Conservation (phyloP, 2,888 invertebrate species). For the Scrobipalpa costella region DNA sequence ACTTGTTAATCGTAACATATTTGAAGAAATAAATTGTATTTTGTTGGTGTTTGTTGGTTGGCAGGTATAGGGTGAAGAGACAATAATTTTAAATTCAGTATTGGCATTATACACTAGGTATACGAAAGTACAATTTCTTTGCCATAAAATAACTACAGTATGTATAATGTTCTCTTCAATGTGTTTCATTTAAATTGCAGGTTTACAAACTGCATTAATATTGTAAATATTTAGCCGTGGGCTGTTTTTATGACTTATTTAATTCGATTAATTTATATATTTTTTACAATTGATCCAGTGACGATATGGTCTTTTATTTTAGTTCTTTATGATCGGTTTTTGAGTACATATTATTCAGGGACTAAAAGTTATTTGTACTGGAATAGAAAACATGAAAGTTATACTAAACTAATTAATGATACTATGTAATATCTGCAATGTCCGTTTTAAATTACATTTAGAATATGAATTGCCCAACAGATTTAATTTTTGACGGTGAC, state of each 20-base stretch:
- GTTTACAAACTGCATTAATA: background rate
- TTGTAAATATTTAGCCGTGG: background rate
- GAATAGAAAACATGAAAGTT: too few relatives aligned
- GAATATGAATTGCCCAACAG: too few relatives aligned
- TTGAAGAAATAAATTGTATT: background rate
- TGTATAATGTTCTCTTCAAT: background rate
- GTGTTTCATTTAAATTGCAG: background rate
- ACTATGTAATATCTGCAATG: too few relatives aligned
- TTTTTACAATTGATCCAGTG: background rate
- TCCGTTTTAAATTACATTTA: too few relatives aligned
- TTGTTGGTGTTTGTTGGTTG: background rate
- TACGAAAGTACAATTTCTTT: background rate
- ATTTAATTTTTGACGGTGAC: too few relatives aligned
- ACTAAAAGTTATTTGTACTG: too few relatives aligned
- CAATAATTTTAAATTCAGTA: background rate
- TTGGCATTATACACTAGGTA: background rate
- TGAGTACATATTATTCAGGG: too few relatives aligned
- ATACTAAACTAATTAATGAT: too few relatives aligned
- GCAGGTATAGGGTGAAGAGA: background rate
- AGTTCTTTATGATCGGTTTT: background rate
- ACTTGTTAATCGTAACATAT: too few relatives aligned
- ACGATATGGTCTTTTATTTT: background rate
- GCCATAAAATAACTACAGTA: background rate
- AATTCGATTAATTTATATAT: background rate
- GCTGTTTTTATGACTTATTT: slow-evolving; percentile 2